These are phyloP conservation scores for Ptychochromis oligacanthus DNA, from an alignment of 2,113 vertebrate species.

Conservation along the genomic window DNA sequence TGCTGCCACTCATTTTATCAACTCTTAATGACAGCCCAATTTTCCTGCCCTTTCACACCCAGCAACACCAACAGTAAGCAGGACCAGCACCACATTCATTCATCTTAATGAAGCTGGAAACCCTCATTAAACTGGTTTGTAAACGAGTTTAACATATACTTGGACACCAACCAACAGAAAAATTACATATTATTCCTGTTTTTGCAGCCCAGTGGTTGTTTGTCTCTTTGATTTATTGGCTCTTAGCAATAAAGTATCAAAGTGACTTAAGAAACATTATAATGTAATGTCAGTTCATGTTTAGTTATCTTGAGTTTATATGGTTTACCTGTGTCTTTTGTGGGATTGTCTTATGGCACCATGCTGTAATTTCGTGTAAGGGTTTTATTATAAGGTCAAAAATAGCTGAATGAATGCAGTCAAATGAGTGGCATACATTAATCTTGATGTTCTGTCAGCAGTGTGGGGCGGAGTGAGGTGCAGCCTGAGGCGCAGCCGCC, in stretches of 20 bases:
- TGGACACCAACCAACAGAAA: background rate
- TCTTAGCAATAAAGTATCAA: no score
- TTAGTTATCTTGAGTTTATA: background rate
- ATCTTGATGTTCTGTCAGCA: constrained; percentile 19
- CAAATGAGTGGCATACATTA: background rate
- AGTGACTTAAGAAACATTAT: no score
- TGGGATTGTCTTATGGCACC: no score
- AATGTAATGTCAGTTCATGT: no score
- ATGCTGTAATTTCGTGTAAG: no score
- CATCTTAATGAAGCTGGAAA: background rate
- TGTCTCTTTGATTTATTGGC: background rate
- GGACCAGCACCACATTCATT: background rate
- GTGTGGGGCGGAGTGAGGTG: constrained; percentile 29
- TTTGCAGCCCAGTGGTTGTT: background rate
- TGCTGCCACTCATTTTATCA: background rate
- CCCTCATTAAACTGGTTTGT: background rate
- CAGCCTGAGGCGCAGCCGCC: constrained; percentile 22
- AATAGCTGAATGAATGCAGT: background rate
- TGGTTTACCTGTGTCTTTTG: no score
- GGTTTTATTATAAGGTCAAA: background rate
- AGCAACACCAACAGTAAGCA: background rate
- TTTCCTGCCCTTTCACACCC: background rate
- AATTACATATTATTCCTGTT: background rate
- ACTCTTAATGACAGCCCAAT: background rate
- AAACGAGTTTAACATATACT: background rate